These are phyloP conservation scores for Byasa hedistus DNA, from an alignment of 2,888 invertebrate species.

Conservation along the genomic window DNA sequence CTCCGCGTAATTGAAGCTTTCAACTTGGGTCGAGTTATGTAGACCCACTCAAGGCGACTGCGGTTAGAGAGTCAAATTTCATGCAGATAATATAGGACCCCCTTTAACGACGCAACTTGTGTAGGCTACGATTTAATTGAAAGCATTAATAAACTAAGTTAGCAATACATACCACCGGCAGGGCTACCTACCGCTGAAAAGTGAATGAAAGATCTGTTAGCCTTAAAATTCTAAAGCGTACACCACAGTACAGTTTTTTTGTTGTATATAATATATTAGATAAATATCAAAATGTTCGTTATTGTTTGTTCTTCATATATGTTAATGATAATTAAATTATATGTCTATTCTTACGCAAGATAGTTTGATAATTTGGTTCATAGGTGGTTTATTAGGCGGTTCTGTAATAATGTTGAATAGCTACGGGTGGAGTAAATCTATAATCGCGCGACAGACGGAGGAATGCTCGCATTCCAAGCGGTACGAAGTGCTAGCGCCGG, in stretches of 20 bases:
- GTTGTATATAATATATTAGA: too few relatives aligned
- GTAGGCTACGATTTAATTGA: slow-evolving; percentile 71
- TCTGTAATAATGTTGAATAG: slow-evolving; percentile 25
- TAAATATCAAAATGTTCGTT: too few relatives aligned
- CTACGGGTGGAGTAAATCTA: slow-evolving; percentile 33
- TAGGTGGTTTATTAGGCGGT: slow-evolving; percentile 24
- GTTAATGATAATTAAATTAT: too few relatives aligned
- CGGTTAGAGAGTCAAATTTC: slow-evolving; percentile 75
- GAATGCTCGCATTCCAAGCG: slow-evolving; percentile 56
- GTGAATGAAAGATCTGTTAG: too few relatives aligned
- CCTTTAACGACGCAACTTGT: slow-evolving; percentile 67
- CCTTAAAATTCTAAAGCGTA: too few relatives aligned
- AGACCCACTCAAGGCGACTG: slow-evolving; percentile 61
- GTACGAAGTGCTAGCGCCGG: slow-evolving; percentile 61
- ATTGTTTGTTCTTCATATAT: too few relatives aligned
- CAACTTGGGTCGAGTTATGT: slow-evolving; percentile 73
- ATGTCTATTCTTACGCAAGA: neutral
- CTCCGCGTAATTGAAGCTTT: slow-evolving; percentile 76
- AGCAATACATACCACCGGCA: neutral
- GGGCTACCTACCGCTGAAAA: neutral
- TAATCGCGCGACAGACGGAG: slow-evolving; percentile 46
- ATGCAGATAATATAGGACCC: slow-evolving; percentile 72
- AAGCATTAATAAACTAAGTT: slow-evolving; percentile 52
- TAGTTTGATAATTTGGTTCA: slow-evolving; percentile 20
- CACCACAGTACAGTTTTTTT: too few relatives aligned